Base-by-base conservation (phyloP, 2,113 vertebrate species). In the Ptyas mucosa region DNA sequence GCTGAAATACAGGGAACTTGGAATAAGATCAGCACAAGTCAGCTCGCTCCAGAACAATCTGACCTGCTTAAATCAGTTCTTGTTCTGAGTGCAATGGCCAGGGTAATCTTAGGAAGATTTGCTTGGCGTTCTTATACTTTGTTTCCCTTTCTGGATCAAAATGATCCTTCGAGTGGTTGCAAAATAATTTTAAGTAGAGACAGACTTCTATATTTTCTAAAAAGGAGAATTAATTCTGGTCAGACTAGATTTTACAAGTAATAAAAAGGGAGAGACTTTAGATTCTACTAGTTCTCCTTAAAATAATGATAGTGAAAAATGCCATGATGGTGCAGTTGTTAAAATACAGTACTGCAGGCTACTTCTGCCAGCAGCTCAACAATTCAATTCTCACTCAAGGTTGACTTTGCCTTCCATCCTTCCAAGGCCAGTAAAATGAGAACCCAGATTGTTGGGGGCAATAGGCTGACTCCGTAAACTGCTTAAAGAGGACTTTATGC, bases 261-360 rank as follows among this genome's bases (percentile, higher is more conserved):
- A 93, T 86, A 89, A n/a, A 93, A 91, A 90, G n/a, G 29, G 34
- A 39, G 5, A 85, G 49, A 20, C 87, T 85, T 54, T 89, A 46
- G 51, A 21, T 89, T 89, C 53, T 69, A 54, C 58, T 89, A 92
- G 55, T 26, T 46, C 9, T 51, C 53, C 15, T n/a, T 57, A 54
- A 46, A 85, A 3, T 88, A 88, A 91, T 29, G 53, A 55, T 39
- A 64, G 55, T 11, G 85, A 64, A 53, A 85, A 91, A 87, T 89
- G 46, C 57, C 9, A 3, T 61, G 24, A 1, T 61, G 57, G 57
- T 3, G 24, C 57, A 26, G 53, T 53, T 14, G 53, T 53, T 53
- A 53, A 8, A 58, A 24, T 58, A 58, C 8, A 9, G 23, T 24
- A 58, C 9, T 61, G 3, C 58, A 61, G 9, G 58, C 58, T 61